Conservation (phyloP, 2,797 vertebrate genomes). For the Peromyscus eremicus region DNA sequence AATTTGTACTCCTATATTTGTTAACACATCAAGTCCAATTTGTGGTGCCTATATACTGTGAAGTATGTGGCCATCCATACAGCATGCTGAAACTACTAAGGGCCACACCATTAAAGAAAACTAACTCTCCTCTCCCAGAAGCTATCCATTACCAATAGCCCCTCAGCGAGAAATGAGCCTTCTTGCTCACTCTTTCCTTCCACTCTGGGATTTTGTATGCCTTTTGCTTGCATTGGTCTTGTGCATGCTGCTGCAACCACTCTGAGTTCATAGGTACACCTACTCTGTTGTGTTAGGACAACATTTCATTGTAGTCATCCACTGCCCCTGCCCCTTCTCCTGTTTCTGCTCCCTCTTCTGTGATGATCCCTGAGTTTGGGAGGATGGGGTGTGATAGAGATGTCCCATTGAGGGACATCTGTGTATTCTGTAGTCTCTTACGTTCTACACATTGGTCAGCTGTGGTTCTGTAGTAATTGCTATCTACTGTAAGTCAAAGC, state of each 20-base stretch:
- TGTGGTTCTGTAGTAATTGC: not conserved
- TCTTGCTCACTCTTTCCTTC: not conserved
- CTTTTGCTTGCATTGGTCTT: not conserved
- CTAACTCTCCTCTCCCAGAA: not conserved
- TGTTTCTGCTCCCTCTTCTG: not conserved
- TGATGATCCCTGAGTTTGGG: not conserved
- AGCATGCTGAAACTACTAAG: not conserved
- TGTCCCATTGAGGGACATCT: not conserved
- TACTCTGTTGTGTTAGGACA: not conserved
- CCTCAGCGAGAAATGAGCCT: not conserved
- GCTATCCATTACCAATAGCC: no score
- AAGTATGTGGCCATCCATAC: not conserved
- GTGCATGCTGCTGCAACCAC: not conserved
- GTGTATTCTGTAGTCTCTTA: not conserved
- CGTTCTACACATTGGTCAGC: not conserved
- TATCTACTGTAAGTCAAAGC: not conserved
- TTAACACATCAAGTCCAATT: not conserved
- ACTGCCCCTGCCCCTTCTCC: not conserved
- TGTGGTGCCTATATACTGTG: not conserved
- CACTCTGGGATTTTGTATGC: no score
- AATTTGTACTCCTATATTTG: not conserved
- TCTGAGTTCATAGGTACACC: not conserved
- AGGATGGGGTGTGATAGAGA: no score
- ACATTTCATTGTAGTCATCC: not conserved
- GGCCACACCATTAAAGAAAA: not conserved